These are phyloP conservation scores for Halocynthia roretzi DNA, from an alignment of 23 tunicate species.

Conservation along the genomic window DNA sequence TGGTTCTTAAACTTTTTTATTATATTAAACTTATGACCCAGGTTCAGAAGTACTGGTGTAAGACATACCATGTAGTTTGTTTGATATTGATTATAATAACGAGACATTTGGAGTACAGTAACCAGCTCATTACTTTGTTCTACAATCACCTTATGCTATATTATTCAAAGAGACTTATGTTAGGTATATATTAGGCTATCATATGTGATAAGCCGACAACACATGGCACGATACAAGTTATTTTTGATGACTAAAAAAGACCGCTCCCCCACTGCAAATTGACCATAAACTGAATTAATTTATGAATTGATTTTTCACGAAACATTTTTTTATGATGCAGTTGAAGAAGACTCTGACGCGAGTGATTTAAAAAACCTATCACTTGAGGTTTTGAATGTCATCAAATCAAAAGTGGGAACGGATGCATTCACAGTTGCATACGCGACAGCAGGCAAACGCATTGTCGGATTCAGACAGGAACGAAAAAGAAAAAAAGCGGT, in stretches of 20 bases:
- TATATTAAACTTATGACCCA: too few relatives aligned
- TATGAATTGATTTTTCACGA: neutral
- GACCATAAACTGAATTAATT: neutral
- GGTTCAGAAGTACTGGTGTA: too few relatives aligned
- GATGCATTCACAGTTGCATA: conserved; percentile 35
- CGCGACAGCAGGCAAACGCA: conserved; percentile 24
- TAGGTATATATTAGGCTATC: too few relatives aligned
- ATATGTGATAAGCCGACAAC: neutral
- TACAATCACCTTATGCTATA: too few relatives aligned
- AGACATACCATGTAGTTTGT: too few relatives aligned
- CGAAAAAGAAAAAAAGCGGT: conserved; percentile 48
- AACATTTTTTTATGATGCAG: neutral
- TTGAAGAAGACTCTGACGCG: conserved; percentile 30
- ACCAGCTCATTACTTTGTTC: too few relatives aligned
- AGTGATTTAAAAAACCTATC: conserved; percentile 33
- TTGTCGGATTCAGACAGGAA: conserved; percentile 22
- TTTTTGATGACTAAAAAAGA: neutral
- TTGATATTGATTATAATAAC: too few relatives aligned
- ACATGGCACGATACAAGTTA: neutral
- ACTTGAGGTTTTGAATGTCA: conserved; percentile 54
- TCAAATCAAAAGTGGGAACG: conserved; percentile 36
- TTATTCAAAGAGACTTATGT: too few relatives aligned
- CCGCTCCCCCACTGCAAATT: neutral
- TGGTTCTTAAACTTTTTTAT: too few relatives aligned
- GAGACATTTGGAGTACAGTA: too few relatives aligned